phyloP scores from a whole-genome alignment of 2,797 vertebrate species.

The Poeciliopsis infans region DNA sequence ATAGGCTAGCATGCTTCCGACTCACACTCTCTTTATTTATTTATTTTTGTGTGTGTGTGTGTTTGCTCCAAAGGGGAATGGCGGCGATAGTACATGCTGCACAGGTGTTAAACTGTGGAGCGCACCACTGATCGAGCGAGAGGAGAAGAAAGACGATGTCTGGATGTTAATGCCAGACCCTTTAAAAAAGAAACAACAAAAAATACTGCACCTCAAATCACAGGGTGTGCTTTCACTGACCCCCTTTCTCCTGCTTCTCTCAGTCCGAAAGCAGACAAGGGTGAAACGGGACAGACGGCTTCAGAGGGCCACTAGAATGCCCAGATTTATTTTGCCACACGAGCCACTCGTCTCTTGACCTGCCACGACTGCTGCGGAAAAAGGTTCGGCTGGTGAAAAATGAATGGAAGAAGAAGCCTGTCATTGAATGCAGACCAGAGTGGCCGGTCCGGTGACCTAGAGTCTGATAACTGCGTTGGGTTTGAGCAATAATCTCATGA shows the following conservation, averaged over 20 bases:
- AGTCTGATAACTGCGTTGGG: background rate
- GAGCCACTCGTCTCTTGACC: background rate
- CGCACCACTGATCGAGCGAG: constrained; percentile 42
- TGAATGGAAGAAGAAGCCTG: background rate
- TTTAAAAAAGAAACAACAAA: background rate
- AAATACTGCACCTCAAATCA: constrained; percentile 36
- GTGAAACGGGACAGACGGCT: constrained; percentile 35
- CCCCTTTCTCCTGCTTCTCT: constrained; percentile 51
- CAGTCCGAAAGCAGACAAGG: constrained; percentile 51
- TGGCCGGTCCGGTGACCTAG: constrained; percentile 2
- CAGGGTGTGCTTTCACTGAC: constrained; percentile 54
- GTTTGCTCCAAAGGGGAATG: constrained; percentile 51
- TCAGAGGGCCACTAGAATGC: constrained; percentile 47
- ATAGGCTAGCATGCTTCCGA: constrained; percentile 66
- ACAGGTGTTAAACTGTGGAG: constrained; percentile 39
- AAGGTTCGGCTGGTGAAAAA: background rate
- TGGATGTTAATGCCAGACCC: constrained; percentile 34
- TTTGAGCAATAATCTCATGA: background rate
- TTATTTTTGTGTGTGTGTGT: too few relatives aligned
- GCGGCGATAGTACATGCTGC: constrained; percentile 34
- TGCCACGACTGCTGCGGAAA: constrained; percentile 5
- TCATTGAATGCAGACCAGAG: background rate
- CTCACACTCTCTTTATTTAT: constrained; percentile 42
- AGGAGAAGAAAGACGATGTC: constrained; percentile 16
- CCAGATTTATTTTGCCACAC: constrained; percentile 42